Base-by-base conservation (phyloP, 2,113 vertebrate genomes). In the Scophthalmus maximus region DNA sequence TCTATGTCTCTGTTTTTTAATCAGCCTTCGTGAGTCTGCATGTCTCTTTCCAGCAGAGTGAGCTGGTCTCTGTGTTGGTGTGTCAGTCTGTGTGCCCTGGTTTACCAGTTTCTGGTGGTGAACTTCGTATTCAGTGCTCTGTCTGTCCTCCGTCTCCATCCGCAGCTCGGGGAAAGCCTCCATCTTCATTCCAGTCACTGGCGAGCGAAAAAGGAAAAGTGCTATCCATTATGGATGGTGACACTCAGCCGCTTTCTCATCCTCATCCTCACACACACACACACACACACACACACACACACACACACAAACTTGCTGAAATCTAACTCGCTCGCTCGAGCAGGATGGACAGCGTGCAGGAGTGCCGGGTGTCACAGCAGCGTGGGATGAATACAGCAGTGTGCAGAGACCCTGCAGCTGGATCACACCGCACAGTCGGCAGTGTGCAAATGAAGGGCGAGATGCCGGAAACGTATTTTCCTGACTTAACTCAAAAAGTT, bases 41-140 rank as follows among this genome's bases (percentile, higher is more conserved):
- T 36, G 4, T 4, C 34, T 36, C 10, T 36, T 14, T 52, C 32
- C 32, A 36, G 38, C 18, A 29, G 26, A 12, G 47, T 3, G 38
- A 32, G 38, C 20, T 32, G 2, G 34, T 38, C 5, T 3, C 5
- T 68, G 70, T 58, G n/a, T 30, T 14, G 17, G 38, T 10, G 51
- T 56, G 20, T 34, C 8, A 20, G 4, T 29, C n/a, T 20, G 52
- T 53, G 30, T 53, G 40, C 22, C 42, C 60, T 38, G 17, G 6
- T 36, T 65, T 87, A 98, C 96, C 95, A 98, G 90, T 89, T 99
- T 99, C 85, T 99, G 98, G 91, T 98, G 98, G 90, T 96, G 97
- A 67, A 99, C 97, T 91, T 98, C 97, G 3, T 96, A 99, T 32
- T 95, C 96, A 1, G 97, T 94, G 79, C 96, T 95, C 74, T 96